A percentile compares a stretch with the other conserved stretches of the same genome.
Evolutionary conservation across 2,113 vertebrate species (phyloP).

Genomic region (Eurypyga helias): DNA sequence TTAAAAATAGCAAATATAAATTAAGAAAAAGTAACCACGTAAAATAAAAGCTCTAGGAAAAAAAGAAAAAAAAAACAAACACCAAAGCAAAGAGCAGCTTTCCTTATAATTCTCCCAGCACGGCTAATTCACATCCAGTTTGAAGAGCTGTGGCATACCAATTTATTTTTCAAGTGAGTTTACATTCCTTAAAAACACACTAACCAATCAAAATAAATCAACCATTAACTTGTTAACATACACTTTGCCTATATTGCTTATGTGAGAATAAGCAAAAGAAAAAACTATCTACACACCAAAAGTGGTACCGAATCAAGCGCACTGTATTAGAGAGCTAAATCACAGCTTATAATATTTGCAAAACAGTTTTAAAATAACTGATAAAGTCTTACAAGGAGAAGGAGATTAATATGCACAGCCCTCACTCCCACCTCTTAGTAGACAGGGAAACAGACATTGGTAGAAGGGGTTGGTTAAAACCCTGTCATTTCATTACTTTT

Average conservation of each 20-base stretch:
- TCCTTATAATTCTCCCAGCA: neutral
- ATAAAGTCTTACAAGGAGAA: neutral
- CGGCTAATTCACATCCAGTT: neutral
- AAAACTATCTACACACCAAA: neutral
- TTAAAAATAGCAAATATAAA: conserved; percentile 46
- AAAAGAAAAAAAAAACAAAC: neutral
- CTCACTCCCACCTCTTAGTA: neutral
- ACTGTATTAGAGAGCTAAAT: neutral
- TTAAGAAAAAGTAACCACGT: neutral
- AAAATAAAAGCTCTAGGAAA: neutral
- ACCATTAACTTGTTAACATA: neutral
- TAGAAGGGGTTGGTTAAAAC: neutral
- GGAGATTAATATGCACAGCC: neutral
- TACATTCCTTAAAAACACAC: neutral
- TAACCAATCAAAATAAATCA: neutral
- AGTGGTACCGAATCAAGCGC: neutral
- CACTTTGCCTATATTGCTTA: neutral
- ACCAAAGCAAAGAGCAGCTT: neutral
- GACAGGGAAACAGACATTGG: neutral
- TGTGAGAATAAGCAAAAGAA: neutral
- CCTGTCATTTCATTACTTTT: neutral
- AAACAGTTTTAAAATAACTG: neutral
- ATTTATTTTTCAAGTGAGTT: neutral
- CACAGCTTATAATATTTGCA: neutral
- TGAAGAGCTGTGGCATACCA: neutral